Percentiles rank a stretch among this genome's conserved stretches.
Conservation (phyloP, 2,113 vertebrate genomes). For the Malurus elegans region DNA sequence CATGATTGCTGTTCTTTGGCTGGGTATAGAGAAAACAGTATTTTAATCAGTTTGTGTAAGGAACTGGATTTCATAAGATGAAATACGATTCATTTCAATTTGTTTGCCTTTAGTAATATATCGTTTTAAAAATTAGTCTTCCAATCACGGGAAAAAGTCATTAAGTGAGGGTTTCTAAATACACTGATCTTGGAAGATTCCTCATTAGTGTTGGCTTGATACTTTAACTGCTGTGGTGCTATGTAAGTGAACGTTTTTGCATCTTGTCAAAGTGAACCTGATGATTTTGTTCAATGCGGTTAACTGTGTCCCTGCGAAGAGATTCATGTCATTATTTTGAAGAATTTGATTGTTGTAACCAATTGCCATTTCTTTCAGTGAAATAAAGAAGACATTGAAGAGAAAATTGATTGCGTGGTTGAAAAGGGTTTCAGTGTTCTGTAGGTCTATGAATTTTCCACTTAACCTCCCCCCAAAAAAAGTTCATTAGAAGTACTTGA, state of each 20-base stretch:
- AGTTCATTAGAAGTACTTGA: neutral
- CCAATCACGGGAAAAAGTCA: neutral
- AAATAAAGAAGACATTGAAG: neutral
- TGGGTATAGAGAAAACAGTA: neutral
- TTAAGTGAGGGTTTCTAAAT: neutral
- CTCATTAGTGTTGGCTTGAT: neutral
- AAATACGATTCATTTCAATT: neutral
- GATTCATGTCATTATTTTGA: neutral
- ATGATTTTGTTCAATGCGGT: neutral
- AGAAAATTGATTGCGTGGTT: neutral
- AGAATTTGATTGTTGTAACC: neutral
- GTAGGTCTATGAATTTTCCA: neutral
- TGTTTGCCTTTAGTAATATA: neutral
- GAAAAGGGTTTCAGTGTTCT: neutral
- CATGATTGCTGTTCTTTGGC: neutral
- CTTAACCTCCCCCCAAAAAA: accelerated
- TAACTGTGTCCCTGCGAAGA: neutral
- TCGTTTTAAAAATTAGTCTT: neutral
- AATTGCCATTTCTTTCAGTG: neutral
- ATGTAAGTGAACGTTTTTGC: neutral
- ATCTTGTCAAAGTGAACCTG: neutral
- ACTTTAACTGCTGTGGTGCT: neutral
- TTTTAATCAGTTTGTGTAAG: neutral
- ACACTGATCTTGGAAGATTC: neutral
- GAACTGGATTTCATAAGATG: neutral